Base-by-base conservation (phyloP, 1,140 invertebrate species). In the Camponotus vicinus region DNA sequence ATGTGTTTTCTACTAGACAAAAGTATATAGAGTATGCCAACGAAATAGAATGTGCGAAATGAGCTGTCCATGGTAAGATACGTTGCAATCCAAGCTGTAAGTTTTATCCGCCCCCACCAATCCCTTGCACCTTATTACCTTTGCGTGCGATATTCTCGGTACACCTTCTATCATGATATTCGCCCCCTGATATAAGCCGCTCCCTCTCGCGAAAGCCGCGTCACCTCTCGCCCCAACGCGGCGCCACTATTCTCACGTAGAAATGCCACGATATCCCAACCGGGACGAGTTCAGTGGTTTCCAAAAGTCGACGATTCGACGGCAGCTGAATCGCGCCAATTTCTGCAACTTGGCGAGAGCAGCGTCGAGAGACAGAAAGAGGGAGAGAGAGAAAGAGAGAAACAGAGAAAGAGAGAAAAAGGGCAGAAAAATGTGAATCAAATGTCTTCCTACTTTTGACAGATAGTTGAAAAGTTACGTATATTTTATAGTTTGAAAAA, bases 241-340 rank as follows among this genome's bases (percentile, higher is more conserved):
- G 42, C 77, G 84, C 82, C 82, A 75, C 89, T 75, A 86, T 88
- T 87, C 89, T 87, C 61, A 80, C 86, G 71, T 63, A 85, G 86
- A 79, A 90, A 90, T 90, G 83, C 80, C 75, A 64, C 66, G 69
- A 83, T 90, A 90, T 85, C 80, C 88, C 69, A 59, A 85, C 69
- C 86, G 80, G 79, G 89, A 90, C 85, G 80, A 80, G 86, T 90
- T 89, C 89, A 88, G 80, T 88, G 88, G 86, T 90, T 88, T 90
- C 80, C 86, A 90, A 88, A 85, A 90, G 88, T 88, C 89, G 89
- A 88, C 78, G 75, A 85, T 85, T 78, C 77, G 85, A 86, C 87
- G 55, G 79, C 66, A 52, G 40, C 66, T 57, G 49, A 84, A 89
- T 79, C 66, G 85, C 85, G 71, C 32, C 75, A 57, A 70, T 86